Evolutionary conservation across 1,140 invertebrate genomes (phyloP), one percentile per base, ranked within the genome.

Genomic region (Zelostemma sp.): DNA sequence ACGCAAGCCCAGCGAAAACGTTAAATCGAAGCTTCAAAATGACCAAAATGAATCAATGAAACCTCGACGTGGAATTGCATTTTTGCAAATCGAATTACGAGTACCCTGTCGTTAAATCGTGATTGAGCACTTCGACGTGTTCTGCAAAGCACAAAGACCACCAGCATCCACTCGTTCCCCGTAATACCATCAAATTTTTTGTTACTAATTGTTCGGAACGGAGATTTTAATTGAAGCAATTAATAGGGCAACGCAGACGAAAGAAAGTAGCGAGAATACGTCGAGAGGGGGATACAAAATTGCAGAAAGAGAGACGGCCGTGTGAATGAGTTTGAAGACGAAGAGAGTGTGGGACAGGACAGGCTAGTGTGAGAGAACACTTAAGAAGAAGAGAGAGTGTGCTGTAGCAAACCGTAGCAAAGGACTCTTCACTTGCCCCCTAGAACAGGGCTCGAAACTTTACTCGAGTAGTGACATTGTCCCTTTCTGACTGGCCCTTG

Each of bases 201-300:
- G 18, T 56, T 65, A 69, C 56, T 77, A 79, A 79, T 79, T 71
- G 77, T 72, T 75, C 55, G 68, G 66, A 80, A 72, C 65, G 65
- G 74, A 76, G 67, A 54, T 68, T 74, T 75, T 80, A 79, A 80
- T 79, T 73, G 77, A 66, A 47, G 65, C 73, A 79, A 80, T 78
- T 80, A 80, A 78, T 75, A 43, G 33, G 49, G 60, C 59, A 56
- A 64, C 33, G 38, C 38, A 15, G 54, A 54, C n/a, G n/a, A n/a
- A n/a, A n/a, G n/a, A n/a, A n/a, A n/a, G n/a, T n/a, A n/a, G n/a
- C 45, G 51, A 56, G 49, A 61, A 58, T 63, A 4, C 21, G 21
- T 4, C 21, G 21, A 25, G 21, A 25, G 3, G 21, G 21, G 3
- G 3, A 25, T 25, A 25, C 3, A 8, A 25, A 25, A 25, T 25